phyloP scores from a whole-genome alignment of 2,113 vertebrate species.

The Cardinalis cardinalis region DNA sequence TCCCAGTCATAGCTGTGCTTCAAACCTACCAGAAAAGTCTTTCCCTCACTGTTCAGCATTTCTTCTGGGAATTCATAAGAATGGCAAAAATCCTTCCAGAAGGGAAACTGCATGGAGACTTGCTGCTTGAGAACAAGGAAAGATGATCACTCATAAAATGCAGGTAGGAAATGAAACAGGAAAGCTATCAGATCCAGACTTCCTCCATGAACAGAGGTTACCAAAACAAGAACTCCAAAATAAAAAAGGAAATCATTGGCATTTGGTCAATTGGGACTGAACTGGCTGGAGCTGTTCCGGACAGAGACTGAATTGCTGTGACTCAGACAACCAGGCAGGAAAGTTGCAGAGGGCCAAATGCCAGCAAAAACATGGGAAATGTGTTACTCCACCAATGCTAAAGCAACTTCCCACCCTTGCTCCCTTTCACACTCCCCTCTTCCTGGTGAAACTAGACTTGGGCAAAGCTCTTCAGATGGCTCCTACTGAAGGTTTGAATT shows the following conservation, averaged over 20 bases:
- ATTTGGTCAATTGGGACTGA: slow-evolving; percentile 18
- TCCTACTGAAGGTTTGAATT: not conserved
- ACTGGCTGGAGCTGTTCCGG: not conserved
- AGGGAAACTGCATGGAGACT: slow-evolving; percentile 8
- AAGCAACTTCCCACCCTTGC: not conserved
- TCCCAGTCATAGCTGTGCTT: not conserved
- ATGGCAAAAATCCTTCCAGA: slow-evolving; percentile 11
- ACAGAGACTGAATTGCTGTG: not conserved
- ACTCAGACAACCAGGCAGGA: not conserved
- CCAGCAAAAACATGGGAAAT: slow-evolving; percentile 37
- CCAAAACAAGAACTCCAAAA: slow-evolving; percentile 21
- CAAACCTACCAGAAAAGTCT: not conserved
- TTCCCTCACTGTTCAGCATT: not conserved
- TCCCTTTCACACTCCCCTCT: not conserved
- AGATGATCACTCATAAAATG: slow-evolving; percentile 36
- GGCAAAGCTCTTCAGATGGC: not conserved
- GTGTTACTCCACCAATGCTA: not conserved
- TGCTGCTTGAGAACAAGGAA: slow-evolving; percentile 47
- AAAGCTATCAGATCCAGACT: slow-evolving; percentile 46
- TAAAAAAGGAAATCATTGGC: slow-evolving; percentile 14
- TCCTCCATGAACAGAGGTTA: slow-evolving; percentile 9
- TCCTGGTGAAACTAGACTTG: not conserved
- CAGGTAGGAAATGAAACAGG: slow-evolving; percentile 56
- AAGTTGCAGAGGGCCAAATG: slow-evolving; percentile 1
- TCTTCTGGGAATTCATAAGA: not conserved